Conservation (phyloP, 1,140 invertebrate species). For the Penaeus japonicus region DNA sequence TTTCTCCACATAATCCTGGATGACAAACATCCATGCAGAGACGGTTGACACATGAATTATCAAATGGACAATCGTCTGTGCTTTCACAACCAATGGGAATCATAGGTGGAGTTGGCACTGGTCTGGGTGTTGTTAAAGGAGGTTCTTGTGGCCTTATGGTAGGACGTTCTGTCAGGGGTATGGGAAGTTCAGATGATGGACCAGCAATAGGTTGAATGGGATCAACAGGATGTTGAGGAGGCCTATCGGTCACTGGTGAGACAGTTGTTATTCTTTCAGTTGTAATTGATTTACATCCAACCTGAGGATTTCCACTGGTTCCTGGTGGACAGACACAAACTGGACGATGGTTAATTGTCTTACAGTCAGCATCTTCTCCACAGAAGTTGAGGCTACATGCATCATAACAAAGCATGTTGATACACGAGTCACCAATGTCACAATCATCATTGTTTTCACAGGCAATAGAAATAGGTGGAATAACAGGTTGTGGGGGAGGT, state of each 20-base stretch:
- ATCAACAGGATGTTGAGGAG: not conserved
- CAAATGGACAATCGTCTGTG: constrained; percentile 67
- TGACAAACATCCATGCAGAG: constrained; percentile 71
- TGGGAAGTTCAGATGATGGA: constrained; percentile 23
- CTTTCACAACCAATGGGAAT: constrained; percentile 76
- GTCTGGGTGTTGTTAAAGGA: constrained; percentile 75
- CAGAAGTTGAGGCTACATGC: constrained; percentile 70
- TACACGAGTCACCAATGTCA: constrained; percentile 87
- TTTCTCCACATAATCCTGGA: constrained; percentile 71
- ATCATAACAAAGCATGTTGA: constrained; percentile 78
- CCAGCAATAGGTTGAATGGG: constrained; percentile 30
- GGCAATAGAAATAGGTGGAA: constrained; percentile 25
- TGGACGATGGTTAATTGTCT: constrained; percentile 50
- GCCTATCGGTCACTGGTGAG: constrained; percentile 9
- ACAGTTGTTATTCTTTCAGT: constrained; percentile 29
- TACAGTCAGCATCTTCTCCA: constrained; percentile 58
- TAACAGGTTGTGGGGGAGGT: constrained; percentile 32
- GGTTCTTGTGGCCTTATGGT: constrained; percentile 67
- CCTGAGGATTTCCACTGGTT: constrained; percentile 58
- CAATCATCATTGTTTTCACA: constrained; percentile 72
- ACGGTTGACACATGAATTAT: constrained; percentile 65
- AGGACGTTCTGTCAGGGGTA: constrained; percentile 27
- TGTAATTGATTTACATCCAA: constrained; percentile 35
- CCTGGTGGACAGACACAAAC: constrained; percentile 59
- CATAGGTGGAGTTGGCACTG: constrained; percentile 80